Conservation (phyloP, 2,113 vertebrate genomes). For the Aplodontia rufa region DNA sequence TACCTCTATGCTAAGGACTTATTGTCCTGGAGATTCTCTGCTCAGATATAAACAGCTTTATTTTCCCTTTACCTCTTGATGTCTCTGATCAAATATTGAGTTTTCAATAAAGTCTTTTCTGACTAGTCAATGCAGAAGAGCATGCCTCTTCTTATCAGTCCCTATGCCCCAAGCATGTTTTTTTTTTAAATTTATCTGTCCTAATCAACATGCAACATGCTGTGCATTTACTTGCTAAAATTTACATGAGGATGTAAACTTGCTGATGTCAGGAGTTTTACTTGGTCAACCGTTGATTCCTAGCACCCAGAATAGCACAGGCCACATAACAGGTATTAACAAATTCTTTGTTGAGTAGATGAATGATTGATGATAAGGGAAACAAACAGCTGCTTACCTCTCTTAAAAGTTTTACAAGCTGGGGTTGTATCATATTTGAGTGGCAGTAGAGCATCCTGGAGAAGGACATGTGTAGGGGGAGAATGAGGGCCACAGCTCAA, state of each 20-base stretch:
- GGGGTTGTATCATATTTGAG: not conserved
- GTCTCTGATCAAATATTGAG: not conserved
- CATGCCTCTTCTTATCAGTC: not conserved
- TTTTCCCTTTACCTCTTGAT: not conserved
- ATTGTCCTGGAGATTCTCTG: not conserved
- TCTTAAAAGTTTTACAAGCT: not conserved
- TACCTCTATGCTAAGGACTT: not conserved
- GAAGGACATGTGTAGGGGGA: not conserved
- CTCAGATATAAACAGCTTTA: not conserved
- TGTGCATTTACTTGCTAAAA: constrained; percentile 7
- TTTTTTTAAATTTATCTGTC: not conserved
- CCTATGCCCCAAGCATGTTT: not conserved
- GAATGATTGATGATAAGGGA: not conserved
- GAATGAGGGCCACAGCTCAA: not conserved
- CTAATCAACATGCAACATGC: not conserved
- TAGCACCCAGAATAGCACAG: not conserved
- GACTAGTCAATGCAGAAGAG: not conserved
- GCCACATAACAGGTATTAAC: not conserved
- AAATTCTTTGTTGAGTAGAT: constrained; percentile 2
- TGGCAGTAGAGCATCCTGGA: not conserved
- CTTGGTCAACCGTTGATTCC: not conserved
- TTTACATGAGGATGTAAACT: not conserved
- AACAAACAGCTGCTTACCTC: not conserved
- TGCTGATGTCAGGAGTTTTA: not conserved
- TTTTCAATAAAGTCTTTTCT: not conserved